phyloP scores from a whole-genome alignment of 2,113 vertebrate genomes.

The Calidris pugnax region DNA sequence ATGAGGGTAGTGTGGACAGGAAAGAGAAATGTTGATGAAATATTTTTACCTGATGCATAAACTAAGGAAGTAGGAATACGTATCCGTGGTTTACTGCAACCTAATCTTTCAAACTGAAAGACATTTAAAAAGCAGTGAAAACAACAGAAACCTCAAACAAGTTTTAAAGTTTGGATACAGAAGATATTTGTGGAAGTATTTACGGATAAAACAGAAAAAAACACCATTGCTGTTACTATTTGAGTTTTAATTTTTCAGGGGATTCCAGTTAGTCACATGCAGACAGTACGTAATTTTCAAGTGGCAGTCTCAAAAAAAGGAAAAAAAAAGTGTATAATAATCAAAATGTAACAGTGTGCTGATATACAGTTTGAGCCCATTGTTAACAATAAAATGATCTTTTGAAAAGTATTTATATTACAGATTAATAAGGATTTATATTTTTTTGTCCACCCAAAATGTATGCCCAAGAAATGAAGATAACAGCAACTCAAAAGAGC shows the following conservation, averaged over 20 bases:
- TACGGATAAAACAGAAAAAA: not conserved
- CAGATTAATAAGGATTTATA: not conserved
- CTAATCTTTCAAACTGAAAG: constrained; percentile 90
- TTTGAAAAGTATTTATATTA: not conserved
- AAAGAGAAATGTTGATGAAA: not conserved
- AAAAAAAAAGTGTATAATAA: not conserved
- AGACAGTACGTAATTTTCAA: not conserved
- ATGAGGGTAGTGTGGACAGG: not conserved
- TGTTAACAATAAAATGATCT: not conserved
- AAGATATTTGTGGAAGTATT: not conserved
- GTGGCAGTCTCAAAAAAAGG: not conserved
- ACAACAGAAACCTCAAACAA: not conserved
- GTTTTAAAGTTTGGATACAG: not conserved
- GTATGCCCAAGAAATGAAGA: not conserved
- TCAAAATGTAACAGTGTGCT: not conserved
- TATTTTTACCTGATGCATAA: constrained; percentile 86
- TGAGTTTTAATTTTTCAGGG: not conserved
- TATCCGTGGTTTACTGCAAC: constrained; percentile 84
- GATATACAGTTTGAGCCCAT: not conserved
- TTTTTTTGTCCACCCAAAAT: not conserved
- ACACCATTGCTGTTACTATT: not conserved
- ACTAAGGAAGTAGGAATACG: constrained; percentile 84
- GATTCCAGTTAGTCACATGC: not conserved
- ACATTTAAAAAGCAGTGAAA: not conserved
- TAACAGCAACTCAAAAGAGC: not conserved